These are phyloP conservation scores for Torymus texanus DNA, from an alignment of 2,888 invertebrate genomes.

Conservation along the genomic window DNA sequence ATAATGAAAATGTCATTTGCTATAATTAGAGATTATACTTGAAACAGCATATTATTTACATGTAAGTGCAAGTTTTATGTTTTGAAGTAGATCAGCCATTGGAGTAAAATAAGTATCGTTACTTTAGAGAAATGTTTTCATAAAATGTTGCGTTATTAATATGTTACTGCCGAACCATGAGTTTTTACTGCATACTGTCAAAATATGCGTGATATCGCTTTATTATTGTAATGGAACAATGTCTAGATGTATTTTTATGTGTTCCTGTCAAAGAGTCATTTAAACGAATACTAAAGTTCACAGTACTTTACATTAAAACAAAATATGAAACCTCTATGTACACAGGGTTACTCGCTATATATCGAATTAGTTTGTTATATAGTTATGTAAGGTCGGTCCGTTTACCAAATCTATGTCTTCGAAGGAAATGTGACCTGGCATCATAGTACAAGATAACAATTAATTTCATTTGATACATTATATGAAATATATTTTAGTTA, in stretches of 20 bases:
- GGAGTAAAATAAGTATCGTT: background rate
- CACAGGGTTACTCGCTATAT: constrained; percentile 53
- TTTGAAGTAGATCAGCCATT: background rate
- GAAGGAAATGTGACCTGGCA: constrained; percentile 50
- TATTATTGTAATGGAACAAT: constrained; percentile 31
- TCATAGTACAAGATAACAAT: constrained; percentile 63
- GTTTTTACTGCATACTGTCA: constrained; percentile 24
- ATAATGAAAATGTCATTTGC: no score
- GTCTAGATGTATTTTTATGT: constrained; percentile 47
- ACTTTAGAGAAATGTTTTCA: constrained; percentile 35
- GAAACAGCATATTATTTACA: no score
- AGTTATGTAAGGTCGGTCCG: constrained; percentile 50
- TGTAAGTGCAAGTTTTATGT: no score
- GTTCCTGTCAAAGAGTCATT: constrained; percentile 40
- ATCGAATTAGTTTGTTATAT: constrained; percentile 50
- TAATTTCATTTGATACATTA: constrained; percentile 59
- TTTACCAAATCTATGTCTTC: constrained; percentile 47
- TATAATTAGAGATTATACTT: no score
- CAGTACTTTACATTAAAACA: constrained; percentile 27
- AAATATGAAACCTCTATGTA: constrained; percentile 36
- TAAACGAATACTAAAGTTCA: constrained; percentile 29
- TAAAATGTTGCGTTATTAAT: constrained; percentile 27
- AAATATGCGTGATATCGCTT: constrained; percentile 45
- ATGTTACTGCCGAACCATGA: constrained; percentile 45
- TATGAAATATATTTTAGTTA: constrained; percentile 64